Conservation (phyloP, 2,888 invertebrate species). For the Thereva unica region DNA sequence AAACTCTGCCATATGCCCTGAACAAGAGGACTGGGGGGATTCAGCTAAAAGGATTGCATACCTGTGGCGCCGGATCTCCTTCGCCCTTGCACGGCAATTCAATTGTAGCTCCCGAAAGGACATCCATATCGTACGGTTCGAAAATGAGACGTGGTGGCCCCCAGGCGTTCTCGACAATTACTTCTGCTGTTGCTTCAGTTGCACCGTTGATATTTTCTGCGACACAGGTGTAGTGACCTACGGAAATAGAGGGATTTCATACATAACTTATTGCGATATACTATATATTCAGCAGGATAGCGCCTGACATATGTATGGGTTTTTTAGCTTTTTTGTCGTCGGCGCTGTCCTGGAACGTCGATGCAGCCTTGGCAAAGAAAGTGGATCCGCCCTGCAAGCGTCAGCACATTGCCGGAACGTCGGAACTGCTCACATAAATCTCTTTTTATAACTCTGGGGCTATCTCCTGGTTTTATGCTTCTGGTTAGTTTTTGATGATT, state of each 20-base stretch:
- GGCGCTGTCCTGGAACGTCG: too few species aligned
- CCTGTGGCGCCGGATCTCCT: conserved; percentile 73
- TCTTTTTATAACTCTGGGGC: conserved; percentile 22
- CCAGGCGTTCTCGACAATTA: conserved; percentile 63
- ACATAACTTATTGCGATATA: background rate
- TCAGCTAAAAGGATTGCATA: conserved; percentile 41
- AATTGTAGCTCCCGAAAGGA: conserved; percentile 72
- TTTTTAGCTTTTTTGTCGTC: too few species aligned
- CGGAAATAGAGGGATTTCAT: background rate
- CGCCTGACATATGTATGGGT: background rate
- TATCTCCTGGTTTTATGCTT: conserved; percentile 20
- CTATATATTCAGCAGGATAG: background rate
- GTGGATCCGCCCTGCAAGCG: background rate
- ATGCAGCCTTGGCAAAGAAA: too few species aligned
- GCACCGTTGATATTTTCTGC: conserved; percentile 77
- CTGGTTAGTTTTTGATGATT: conserved; percentile 4
- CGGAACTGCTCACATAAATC: conserved; percentile 23
- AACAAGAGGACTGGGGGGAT: background rate
- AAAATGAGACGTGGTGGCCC: conserved; percentile 68
- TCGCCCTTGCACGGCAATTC: conserved; percentile 83
- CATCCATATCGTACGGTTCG: conserved; percentile 77
- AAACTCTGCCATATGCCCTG: background rate
- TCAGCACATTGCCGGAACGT: background rate
- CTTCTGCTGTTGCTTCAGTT: conserved; percentile 69
- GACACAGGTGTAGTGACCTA: conserved; percentile 55